These are phyloP conservation scores for Rhinopomastus cyanomelas DNA, from an alignment of 2,113 vertebrate species.

Conservation along the genomic window DNA sequence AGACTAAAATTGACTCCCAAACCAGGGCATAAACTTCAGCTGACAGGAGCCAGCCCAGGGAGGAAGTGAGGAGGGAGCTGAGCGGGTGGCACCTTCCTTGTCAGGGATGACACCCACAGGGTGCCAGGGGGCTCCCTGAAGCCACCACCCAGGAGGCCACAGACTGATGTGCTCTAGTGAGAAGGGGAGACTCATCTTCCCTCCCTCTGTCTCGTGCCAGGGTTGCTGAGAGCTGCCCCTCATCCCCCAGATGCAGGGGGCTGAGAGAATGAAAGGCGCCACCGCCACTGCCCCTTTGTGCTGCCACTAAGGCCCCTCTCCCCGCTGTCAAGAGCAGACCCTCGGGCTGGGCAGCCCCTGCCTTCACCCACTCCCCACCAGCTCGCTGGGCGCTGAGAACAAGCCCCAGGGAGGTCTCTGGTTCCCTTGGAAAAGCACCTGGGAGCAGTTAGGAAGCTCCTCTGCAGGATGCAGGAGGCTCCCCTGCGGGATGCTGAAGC, in stretches of 20 bases:
- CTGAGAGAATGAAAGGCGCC: too few species aligned
- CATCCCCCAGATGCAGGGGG: too few species aligned
- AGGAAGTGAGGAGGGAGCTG: neutral
- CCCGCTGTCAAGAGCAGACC: too few species aligned
- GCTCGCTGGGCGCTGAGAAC: neutral
- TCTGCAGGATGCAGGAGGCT: neutral
- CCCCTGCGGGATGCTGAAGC: too few species aligned
- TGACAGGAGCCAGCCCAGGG: constrained; percentile 19
- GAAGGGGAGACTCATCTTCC: neutral
- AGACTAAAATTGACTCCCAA: constrained; percentile 58
- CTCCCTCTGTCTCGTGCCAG: neutral
- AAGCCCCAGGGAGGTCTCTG: neutral
- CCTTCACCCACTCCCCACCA: neutral
- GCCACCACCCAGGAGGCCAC: neutral
- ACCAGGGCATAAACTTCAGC: constrained; percentile 58
- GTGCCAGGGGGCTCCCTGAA: constrained; percentile 17
- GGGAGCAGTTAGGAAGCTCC: neutral
- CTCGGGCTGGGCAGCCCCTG: neutral
- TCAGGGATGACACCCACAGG: neutral
- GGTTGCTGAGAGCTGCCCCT: constrained; percentile 31
- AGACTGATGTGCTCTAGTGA: constrained; percentile 3
- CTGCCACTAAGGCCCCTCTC: too few species aligned
- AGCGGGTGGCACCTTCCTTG: neutral
- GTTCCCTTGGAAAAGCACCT: neutral
- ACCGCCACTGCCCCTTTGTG: too few species aligned